A percentile compares a stretch with the other conserved stretches of the same genome.
phyloP scores from a whole-genome alignment of 2,797 vertebrate genomes.

The Thamnophis elegans region DNA sequence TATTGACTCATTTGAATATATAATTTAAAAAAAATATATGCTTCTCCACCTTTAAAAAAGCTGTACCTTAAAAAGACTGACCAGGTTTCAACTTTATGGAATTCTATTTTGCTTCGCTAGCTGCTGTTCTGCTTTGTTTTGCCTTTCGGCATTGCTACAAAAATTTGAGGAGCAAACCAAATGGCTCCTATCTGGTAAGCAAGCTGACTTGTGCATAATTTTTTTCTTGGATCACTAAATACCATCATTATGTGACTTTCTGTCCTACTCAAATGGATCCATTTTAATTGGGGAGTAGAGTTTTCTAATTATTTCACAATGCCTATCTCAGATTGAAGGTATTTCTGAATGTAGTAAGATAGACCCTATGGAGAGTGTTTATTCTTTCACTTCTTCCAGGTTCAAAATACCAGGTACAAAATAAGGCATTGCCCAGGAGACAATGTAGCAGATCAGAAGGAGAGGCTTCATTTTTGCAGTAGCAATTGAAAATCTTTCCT shows the following conservation, averaged over 20 bases:
- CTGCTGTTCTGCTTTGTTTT: not conserved
- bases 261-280: conserved; percentile 36
- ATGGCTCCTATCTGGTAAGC: not conserved
- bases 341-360: conserved; percentile 58
- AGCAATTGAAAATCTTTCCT: conserved; percentile 63
- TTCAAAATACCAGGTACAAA: conserved; percentile 60
- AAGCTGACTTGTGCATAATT: conserved; percentile 11
- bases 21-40: not conserved
- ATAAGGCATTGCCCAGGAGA: conserved; percentile 63
- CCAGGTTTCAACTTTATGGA: not conserved
- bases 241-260: conserved; percentile 18
- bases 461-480: conserved; percentile 65
- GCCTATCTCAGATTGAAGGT: conserved; percentile 35
- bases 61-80: not conserved
- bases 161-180: not conserved
- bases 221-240: not conserved
- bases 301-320: conserved; percentile 33
- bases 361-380: conserved; percentile 65
- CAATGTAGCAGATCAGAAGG: conserved; percentile 60
- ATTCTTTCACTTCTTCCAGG: conserved; percentile 50
- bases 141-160: not conserved
- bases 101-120: not conserved
- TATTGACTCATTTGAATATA: not conserved
- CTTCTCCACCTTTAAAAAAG: too few relatives aligned
- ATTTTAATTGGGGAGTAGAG: conserved; percentile 52